Percentiles rank a stretch among this genome's conserved stretches.
Conservation (phyloP, 2,888 invertebrate genomes). For the Chrysopilus asiliformis region DNA sequence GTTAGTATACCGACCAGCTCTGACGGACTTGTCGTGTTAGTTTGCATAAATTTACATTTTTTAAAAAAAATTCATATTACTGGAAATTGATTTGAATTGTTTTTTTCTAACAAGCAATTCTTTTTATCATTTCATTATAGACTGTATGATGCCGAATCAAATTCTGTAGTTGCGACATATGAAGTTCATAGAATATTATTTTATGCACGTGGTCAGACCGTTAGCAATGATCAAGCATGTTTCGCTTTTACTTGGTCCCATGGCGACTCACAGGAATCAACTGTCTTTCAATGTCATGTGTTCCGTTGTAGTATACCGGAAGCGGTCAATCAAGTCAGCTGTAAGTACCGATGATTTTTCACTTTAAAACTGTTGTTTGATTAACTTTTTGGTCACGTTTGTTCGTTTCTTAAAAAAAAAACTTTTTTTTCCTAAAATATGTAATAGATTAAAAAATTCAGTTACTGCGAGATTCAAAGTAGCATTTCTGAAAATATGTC, state of each 20-base stretch:
- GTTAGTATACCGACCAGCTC: slow-evolving; percentile 87
- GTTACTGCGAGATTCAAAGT: too few species aligned
- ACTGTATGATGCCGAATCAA: slow-evolving; percentile 68
- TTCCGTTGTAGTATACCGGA: slow-evolving; percentile 92
- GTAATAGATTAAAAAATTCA: too few species aligned
- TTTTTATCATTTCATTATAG: slow-evolving; percentile 34
- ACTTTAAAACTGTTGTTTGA: too few species aligned
- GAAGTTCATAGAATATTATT: slow-evolving; percentile 87
- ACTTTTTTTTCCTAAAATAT: too few species aligned
- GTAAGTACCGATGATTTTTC: too few species aligned
- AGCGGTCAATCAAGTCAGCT: slow-evolving; percentile 68
- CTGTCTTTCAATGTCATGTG: slow-evolving; percentile 93
- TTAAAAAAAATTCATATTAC: too few species aligned
- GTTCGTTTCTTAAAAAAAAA: too few species aligned
- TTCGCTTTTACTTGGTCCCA: slow-evolving; percentile 98
- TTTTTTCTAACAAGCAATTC: neutral
- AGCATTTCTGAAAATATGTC: too few species aligned
- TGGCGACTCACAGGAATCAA: slow-evolving; percentile 74
- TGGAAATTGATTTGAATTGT: neutral
- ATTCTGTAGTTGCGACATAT: slow-evolving; percentile 66
- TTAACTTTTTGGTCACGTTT: too few species aligned
- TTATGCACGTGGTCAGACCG: slow-evolving; percentile 80
- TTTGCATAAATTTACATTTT: too few species aligned
- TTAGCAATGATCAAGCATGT: slow-evolving; percentile 77
- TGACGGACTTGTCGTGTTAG: slow-evolving; percentile 87